Percentiles rank a stretch among this genome's conserved stretches.
phyloP scores from a whole-genome alignment of 2,888 invertebrate species.

The Xylocampa areola region DNA sequence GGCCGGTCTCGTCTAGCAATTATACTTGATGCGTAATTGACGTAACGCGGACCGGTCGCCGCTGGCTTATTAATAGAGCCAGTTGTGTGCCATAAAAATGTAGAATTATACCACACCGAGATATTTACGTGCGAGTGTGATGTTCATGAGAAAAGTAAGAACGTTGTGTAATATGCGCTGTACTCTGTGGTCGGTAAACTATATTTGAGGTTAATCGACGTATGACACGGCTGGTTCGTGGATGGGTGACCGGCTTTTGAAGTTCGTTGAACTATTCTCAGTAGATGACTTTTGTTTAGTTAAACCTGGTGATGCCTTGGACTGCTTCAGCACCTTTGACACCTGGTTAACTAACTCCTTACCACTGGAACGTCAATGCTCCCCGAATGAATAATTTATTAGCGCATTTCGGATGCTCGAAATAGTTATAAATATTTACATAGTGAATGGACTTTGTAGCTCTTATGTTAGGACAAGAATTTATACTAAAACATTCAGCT shows the following conservation, averaged over 20 bases:
- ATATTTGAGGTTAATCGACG: too few relatives aligned
- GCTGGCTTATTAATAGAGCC: conserved; percentile 60
- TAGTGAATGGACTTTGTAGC: background rate
- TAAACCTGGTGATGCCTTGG: too few relatives aligned
- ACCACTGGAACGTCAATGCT: too few relatives aligned
- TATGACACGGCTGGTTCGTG: too few relatives aligned
- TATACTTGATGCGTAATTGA: conserved; percentile 77
- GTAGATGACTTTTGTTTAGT: too few relatives aligned
- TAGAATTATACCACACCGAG: conserved; percentile 30
- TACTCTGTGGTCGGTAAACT: too few relatives aligned
- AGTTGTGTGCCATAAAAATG: conserved; percentile 59
- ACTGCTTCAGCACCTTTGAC: too few relatives aligned
- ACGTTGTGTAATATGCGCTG: conserved; percentile 1
- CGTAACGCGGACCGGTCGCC: conserved; percentile 77
- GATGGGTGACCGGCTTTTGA: too few relatives aligned
- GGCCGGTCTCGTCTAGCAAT: conserved; percentile 65
- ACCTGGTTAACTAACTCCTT: too few relatives aligned
- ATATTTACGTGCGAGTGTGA: conserved; percentile 25
- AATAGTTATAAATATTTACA: background rate
- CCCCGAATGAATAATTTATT: background rate
- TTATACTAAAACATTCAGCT: background rate
- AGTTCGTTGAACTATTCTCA: too few relatives aligned
- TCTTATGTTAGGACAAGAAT: background rate
- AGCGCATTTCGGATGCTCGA: background rate
- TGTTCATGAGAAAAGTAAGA: conserved; percentile 9